Evolutionary conservation across 2,888 invertebrate species (phyloP).

Genomic region (Platerodrilus igneus): DNA sequence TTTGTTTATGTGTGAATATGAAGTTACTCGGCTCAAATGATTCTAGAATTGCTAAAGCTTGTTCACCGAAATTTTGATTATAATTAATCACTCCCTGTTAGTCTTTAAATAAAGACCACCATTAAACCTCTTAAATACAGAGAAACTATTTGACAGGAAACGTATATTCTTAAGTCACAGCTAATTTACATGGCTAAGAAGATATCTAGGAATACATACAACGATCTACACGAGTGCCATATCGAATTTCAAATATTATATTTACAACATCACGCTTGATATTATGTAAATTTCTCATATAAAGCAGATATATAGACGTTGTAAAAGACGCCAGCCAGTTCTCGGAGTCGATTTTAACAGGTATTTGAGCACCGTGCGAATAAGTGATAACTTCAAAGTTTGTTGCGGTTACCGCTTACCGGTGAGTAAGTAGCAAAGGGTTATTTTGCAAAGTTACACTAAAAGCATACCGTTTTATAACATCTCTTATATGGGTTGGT

Average conservation of each 20-base stretch:
- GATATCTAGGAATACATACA: too few relatives aligned
- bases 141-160: too few relatives aligned
- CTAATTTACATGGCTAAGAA: too few relatives aligned
- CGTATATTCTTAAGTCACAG: too few relatives aligned
- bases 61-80: too few relatives aligned
- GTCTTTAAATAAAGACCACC: too few relatives aligned
- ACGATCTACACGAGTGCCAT: conserved; percentile 13
- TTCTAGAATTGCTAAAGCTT: too few relatives aligned
- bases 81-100: too few relatives aligned
- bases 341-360: conserved; percentile 12
- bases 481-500: conserved; percentile 16
- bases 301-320: conserved; percentile 18
- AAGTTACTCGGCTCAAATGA: too few relatives aligned
- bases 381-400: conserved; percentile 14
- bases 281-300: conserved; percentile 18
- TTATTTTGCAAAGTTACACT: conserved; percentile 20
- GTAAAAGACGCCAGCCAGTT: conserved; percentile 9
- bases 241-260: conserved; percentile 15
- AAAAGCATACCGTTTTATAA: conserved; percentile 22
- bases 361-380: conserved; percentile 11
- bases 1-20: too few relatives aligned
- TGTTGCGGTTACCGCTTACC: conserved; percentile 9
- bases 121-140: too few relatives aligned
- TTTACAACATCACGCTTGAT: conserved; percentile 14
- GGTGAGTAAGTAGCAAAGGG: conserved; percentile 16